phyloP scores from a whole-genome alignment of 2,888 invertebrate genomes.

The Eudemis profundana region DNA sequence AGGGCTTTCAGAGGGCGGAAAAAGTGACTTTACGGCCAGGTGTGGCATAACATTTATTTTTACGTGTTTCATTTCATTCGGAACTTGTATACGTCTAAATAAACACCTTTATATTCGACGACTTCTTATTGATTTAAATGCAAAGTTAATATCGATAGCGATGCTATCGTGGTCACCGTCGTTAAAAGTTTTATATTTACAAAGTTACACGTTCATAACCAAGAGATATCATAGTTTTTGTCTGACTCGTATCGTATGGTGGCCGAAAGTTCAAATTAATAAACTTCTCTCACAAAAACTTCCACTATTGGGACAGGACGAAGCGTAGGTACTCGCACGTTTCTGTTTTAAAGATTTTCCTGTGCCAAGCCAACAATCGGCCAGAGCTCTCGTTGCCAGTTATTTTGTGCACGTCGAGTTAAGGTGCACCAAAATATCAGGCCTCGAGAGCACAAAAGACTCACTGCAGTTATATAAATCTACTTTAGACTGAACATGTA shows the following conservation, averaged over 20 bases:
- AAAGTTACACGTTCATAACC: conserved; percentile 2
- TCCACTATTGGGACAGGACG: conserved; percentile 19
- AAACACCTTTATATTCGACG: too few relatives aligned
- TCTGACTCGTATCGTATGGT: conserved; percentile 18
- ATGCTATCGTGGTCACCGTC: neutral
- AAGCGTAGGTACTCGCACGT: conserved; percentile 3
- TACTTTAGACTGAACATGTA: conserved; percentile 12
- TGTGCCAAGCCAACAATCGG: conserved; percentile 17
- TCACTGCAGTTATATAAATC: too few relatives aligned
- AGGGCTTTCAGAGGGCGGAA: too few relatives aligned
- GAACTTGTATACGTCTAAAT: too few relatives aligned
- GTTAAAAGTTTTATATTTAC: neutral
- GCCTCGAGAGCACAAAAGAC: conserved; percentile 2
- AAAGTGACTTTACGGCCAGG: too few relatives aligned
- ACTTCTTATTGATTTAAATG: too few relatives aligned
- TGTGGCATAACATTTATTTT: too few relatives aligned
- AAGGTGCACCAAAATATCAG: neutral
- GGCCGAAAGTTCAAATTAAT: conserved; percentile 31
- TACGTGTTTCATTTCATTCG: too few relatives aligned
- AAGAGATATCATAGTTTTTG: conserved; percentile 26
- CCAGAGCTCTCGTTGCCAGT: conserved; percentile 2
- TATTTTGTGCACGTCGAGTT: conserved; percentile 14
- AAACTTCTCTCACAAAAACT: conserved; percentile 29
- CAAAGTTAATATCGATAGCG: neutral
- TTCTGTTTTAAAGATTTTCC: conserved; percentile 10